phyloP scores from a whole-genome alignment of 2,888 invertebrate species.

The Apamea epomidion region DNA sequence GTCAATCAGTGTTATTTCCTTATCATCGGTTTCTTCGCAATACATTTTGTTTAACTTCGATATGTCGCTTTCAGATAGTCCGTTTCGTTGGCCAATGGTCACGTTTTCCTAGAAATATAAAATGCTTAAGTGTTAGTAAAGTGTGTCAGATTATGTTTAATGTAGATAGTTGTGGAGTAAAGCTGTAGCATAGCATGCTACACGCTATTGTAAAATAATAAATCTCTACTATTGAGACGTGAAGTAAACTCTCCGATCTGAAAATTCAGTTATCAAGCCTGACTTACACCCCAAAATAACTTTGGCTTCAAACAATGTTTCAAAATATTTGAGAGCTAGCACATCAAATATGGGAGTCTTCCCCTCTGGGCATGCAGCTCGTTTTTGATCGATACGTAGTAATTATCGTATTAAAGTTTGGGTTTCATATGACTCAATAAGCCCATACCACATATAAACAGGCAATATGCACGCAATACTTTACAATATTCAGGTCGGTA shows the following conservation, averaged over 20 bases:
- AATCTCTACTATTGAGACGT: background rate
- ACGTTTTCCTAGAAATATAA: constrained; percentile 78
- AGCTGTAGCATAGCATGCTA: background rate
- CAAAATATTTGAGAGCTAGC: background rate
- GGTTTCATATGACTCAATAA: background rate
- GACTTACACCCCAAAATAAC: background rate
- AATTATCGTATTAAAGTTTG: background rate
- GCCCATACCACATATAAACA: background rate
- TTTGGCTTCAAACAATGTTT: no score
- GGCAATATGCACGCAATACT: background rate
- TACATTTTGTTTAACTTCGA: constrained; percentile 86
- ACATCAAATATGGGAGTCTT: background rate
- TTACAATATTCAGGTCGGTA: background rate
- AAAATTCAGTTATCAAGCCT: background rate
- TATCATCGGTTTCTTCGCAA: constrained; percentile 73
- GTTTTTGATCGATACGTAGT: background rate
- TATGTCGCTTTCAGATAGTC: constrained; percentile 83
- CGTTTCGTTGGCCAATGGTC: constrained; percentile 82
- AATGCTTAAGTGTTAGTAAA: background rate
- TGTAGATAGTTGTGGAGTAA: background rate
- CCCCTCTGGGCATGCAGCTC: background rate
- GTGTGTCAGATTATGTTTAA: constrained; percentile 12
- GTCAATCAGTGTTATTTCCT: constrained; percentile 48
- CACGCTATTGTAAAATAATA: constrained; percentile 9
- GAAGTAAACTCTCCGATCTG: background rate